Evolutionary conservation across 2,888 invertebrate species (phyloP).

Genomic region (Eubasilissa splendida): DNA sequence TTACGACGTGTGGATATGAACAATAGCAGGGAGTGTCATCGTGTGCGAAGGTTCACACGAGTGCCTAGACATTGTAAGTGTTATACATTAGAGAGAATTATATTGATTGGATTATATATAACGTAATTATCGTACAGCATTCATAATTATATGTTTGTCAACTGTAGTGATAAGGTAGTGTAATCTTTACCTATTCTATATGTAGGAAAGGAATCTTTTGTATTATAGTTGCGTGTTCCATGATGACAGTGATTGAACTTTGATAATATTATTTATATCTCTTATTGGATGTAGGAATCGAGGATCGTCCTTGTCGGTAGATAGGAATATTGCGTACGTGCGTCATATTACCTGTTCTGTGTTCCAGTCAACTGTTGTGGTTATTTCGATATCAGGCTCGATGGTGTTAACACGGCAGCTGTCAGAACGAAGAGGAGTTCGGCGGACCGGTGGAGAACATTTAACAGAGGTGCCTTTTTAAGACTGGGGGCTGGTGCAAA

Average conservation of each 20-base stretch:
- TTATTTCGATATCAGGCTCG: no score
- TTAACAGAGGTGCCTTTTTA: conserved; percentile 59
- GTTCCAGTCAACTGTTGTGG: conserved; percentile 33
- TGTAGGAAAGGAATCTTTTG: conserved; percentile 53
- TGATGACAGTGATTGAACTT: conserved; percentile 45
- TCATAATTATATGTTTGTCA: conserved; percentile 52
- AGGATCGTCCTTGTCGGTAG: conserved; percentile 30
- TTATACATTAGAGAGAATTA: conserved; percentile 53
- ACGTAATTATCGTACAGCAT: conserved; percentile 42
- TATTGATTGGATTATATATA: conserved; percentile 47
- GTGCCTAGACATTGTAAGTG: conserved; percentile 55
- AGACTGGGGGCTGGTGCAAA: conserved; percentile 59
- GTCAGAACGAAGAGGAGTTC: no score
- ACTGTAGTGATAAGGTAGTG: conserved; percentile 48
- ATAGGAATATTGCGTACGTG: neutral
- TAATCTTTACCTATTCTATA: conserved; percentile 50
- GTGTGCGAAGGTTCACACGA: conserved; percentile 43
- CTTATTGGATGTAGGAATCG: conserved; percentile 41
- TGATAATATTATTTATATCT: conserved; percentile 54
- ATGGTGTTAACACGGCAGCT: no score
- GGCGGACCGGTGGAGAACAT: conserved; percentile 18
- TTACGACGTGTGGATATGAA: conserved; percentile 44
- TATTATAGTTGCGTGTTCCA: conserved; percentile 54
- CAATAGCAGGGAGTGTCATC: conserved; percentile 42
- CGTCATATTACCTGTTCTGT: conserved; percentile 21